Base-by-base conservation (phyloP, 2,113 vertebrate genomes). In the Thamnaconus septentrionalis region DNA sequence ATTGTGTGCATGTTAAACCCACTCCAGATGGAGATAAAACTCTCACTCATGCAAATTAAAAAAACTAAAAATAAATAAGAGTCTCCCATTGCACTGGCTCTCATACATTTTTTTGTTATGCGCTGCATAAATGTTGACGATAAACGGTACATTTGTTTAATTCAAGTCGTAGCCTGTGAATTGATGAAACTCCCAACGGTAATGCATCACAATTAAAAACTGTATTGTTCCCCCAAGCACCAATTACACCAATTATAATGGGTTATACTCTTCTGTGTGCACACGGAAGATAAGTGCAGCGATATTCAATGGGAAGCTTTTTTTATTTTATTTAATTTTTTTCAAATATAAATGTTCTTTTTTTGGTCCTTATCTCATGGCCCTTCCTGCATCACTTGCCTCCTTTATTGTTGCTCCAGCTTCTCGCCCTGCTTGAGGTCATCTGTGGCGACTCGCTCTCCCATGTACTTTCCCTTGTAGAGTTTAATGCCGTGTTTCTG, bases 121-220 rank as follows among this genome's bases (percentile, higher is more conserved):
- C 18, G 18, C 18, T 31, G 18, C 18, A 31, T 31, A 31, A 31
- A 31, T 31, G 18, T 31, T 31, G 18, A 31, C 18, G 18, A 31
- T 31, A 31, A 31, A 31, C 18, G 18, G 18, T 31, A 31, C 18
- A 31, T 31, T 31, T 62, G 50, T 68, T 73, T 71, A 56, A 64
- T 40, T 63, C 43, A 70, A 75, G 18, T 31, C 18, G 18, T 31
- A 31, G 18, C 18, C 18, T 31, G 18, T 31, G 18, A 31, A 31
- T 31, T 31, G 1, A 31, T 4, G 56, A 71, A 39, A 12, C 60
- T 71, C 5, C 46, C 11, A 42, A 56, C 55, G 58, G 52, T 59
- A 56, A 68, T 69, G 61, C 12, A 66, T 73, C 69, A 73, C 63
- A 75, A 65, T 80, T 69, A 66, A 68, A 58, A 66, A 55, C 1